Evolutionary conservation across 2,113 vertebrate species (phyloP).

Genomic region (Hystrix brachyura): DNA sequence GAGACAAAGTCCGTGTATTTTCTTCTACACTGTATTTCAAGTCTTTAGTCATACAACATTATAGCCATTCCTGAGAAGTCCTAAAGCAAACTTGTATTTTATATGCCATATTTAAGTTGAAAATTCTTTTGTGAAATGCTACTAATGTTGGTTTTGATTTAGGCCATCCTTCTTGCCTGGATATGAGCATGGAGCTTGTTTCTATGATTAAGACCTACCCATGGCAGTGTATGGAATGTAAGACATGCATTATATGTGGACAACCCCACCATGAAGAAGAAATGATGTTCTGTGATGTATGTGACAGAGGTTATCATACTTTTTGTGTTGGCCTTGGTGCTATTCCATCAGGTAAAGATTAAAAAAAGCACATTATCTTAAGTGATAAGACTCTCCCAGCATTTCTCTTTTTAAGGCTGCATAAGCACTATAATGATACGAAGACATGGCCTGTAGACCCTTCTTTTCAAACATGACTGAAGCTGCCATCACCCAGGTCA

Average conservation of each 20-base stretch:
- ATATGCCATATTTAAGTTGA: constrained; percentile 49
- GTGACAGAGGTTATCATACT: constrained; percentile 98
- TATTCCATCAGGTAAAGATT: constrained; percentile 94
- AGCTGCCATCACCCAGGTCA: not conserved
- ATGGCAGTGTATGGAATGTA: constrained; percentile 99
- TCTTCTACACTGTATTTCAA: constrained; percentile 14
- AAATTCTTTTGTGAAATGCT: constrained; percentile 72
- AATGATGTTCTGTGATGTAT: constrained; percentile 99
- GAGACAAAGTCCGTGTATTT: not conserved
- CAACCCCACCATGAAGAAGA: constrained; percentile 99
- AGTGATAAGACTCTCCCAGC: constrained; percentile 5
- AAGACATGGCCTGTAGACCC: not conserved
- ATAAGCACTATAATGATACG: not conserved
- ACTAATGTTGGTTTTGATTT: constrained; percentile 87
- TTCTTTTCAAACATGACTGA: not conserved
- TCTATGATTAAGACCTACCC: constrained; percentile 96
- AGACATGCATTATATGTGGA: constrained; percentile 97
- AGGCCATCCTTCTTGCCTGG: constrained; percentile 99
- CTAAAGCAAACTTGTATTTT: constrained; percentile 53
- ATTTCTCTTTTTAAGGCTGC: not conserved
- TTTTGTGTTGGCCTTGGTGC: constrained; percentile 98
- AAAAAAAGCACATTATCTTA: not conserved
- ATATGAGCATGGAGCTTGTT: constrained; percentile 96
- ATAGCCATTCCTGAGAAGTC: constrained; percentile 49
- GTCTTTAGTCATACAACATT: not conserved